phyloP scores from a whole-genome alignment of 2,797 vertebrate genomes.

The Myoxocephalus aenaeus region DNA sequence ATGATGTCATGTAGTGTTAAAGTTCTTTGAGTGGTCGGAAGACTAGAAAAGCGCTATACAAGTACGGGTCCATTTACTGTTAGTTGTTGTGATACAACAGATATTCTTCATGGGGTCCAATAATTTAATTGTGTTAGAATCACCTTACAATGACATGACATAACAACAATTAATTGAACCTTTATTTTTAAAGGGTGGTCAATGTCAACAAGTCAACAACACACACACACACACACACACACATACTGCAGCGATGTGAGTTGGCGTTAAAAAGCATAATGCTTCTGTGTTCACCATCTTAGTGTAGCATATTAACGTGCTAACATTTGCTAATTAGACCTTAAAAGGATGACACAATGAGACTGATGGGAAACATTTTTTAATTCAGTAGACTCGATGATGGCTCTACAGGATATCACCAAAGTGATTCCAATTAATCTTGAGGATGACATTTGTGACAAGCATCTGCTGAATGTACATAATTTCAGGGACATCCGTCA shows the following conservation, averaged over 20 bases:
- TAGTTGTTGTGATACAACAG: background rate
- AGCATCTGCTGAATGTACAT: background rate
- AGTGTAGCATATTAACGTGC: too few relatives aligned
- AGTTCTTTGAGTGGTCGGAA: too few relatives aligned
- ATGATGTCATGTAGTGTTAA: too few relatives aligned
- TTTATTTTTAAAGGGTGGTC: background rate
- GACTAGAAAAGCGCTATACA: too few relatives aligned
- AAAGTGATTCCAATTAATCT: background rate
- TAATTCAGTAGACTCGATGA: background rate
- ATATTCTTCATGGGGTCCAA: background rate
- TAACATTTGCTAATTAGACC: background rate
- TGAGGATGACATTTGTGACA: background rate
- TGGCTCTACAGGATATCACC: background rate
- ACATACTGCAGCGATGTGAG: background rate
- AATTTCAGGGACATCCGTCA: background rate
- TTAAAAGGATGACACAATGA: background rate
- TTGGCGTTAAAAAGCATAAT: background rate
- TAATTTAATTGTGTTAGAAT: background rate
- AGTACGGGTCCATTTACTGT: too few relatives aligned
- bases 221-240: too few relatives aligned
- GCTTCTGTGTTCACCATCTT: background rate
- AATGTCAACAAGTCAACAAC: background rate
- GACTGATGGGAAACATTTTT: too few relatives aligned
- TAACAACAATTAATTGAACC: background rate
- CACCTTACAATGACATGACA: background rate